These are phyloP conservation scores for Drosophila hydei DNA, from an alignment of 1,140 invertebrate genomes.

Conservation along the genomic window DNA sequence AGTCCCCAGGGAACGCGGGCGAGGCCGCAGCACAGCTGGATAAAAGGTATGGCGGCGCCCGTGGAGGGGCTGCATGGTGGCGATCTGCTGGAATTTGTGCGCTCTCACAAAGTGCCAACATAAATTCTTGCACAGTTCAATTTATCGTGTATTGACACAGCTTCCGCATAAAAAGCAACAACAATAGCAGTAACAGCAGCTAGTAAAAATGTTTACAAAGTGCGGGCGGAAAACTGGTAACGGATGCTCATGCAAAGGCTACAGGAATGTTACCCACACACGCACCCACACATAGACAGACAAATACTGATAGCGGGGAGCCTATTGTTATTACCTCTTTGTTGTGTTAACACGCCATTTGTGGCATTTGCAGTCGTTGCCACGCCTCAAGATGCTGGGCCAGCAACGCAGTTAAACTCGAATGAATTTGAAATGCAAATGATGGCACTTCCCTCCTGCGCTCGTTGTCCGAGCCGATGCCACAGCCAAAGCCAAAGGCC, in stretches of 20 bases:
- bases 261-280: slow-evolving; percentile 41
- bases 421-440: slow-evolving; percentile 80
- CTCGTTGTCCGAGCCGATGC: not conserved
- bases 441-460: slow-evolving; percentile 18
- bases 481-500: slow-evolving; percentile 14
- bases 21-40: slow-evolving; percentile 30
- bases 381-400: slow-evolving; percentile 38
- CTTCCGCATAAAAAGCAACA: slow-evolving; percentile 63
- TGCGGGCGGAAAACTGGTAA: slow-evolving; percentile 21
- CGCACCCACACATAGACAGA: not conserved
- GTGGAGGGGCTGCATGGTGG: not conserved
- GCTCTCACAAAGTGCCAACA: slow-evolving; percentile 71
- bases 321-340: slow-evolving; percentile 81
- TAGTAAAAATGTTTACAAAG: slow-evolving; percentile 77
- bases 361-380: slow-evolving; percentile 71
- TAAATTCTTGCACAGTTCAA: slow-evolving; percentile 79
- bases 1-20: slow-evolving; percentile 57
- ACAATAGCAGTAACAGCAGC: slow-evolving; percentile 7
- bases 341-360: slow-evolving; percentile 81
- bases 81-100: slow-evolving; percentile 21
- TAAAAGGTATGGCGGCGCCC: not conserved
- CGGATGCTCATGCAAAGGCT: slow-evolving; percentile 41
- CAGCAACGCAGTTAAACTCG: slow-evolving; percentile 57
- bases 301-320: slow-evolving; percentile 41
- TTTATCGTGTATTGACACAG: slow-evolving; percentile 80